A percentile compares a stretch with the other conserved stretches of the same genome.
These are phyloP conservation scores for Perizoma affinitatum DNA, from an alignment of 2,888 invertebrate genomes.

Conservation along the genomic window DNA sequence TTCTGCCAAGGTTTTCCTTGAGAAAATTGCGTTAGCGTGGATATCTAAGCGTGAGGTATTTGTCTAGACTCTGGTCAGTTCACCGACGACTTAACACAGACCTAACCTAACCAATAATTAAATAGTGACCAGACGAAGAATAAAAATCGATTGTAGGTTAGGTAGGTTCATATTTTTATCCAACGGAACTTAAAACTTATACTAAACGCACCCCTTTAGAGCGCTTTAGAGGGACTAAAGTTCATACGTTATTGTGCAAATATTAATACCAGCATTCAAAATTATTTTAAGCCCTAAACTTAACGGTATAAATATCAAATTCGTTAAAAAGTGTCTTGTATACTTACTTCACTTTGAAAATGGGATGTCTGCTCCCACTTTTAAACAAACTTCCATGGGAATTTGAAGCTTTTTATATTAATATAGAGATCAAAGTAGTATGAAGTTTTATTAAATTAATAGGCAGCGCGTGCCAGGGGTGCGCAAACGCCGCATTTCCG, in stretches of 20 bases:
- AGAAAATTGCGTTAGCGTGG: no score
- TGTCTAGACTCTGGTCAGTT: no score
- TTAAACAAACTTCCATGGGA: background rate
- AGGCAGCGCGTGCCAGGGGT: slow-evolving; percentile 76
- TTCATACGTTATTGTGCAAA: slow-evolving; percentile 59
- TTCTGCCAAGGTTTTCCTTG: no score
- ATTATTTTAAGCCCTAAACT: slow-evolving; percentile 16
- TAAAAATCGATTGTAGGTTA: no score
- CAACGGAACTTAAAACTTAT: slow-evolving; percentile 30
- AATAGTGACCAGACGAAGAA: no score
- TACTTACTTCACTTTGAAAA: slow-evolving; percentile 14
- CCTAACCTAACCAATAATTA: no score
- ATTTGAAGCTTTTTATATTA: slow-evolving; percentile 5
- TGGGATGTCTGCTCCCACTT: slow-evolving; percentile 7
- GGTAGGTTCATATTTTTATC: slow-evolving; percentile 1
- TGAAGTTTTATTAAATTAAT: slow-evolving; percentile 29
- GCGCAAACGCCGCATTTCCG: slow-evolving; percentile 77
- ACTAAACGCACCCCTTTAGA: slow-evolving; percentile 34
- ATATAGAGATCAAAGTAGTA: slow-evolving; percentile 2
- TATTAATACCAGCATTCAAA: slow-evolving; percentile 13
- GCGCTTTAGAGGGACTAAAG: slow-evolving; percentile 35
- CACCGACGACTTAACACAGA: no score
- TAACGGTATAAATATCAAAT: slow-evolving; percentile 12
- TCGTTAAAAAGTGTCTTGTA: background rate
- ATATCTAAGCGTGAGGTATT: no score